Evolutionary conservation across 2,888 invertebrate species (phyloP).

Genomic region (Drepanosiphum platanoidis): DNA sequence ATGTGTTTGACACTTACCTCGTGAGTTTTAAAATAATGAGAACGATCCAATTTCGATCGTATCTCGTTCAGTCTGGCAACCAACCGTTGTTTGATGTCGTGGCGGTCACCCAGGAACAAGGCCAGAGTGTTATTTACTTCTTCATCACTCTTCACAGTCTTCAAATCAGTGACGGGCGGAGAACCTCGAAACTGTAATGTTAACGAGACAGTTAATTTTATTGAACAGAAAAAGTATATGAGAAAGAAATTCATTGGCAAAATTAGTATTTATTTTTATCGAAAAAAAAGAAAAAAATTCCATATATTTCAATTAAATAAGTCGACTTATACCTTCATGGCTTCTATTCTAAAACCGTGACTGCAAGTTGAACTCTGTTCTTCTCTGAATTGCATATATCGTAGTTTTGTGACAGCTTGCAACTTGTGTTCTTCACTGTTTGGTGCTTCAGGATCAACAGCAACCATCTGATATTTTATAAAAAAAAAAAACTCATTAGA

Average conservation of each 20-base stretch:
- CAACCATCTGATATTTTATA: conserved; percentile 76
- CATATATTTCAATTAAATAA: too few species aligned
- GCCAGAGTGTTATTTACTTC: conserved; percentile 80
- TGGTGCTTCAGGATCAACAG: conserved; percentile 87
- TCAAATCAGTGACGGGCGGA: conserved; percentile 86
- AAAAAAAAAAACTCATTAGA: not conserved
- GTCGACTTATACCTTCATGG: conserved; percentile 78
- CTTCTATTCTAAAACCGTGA: conserved; percentile 96
- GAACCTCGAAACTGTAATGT: conserved; percentile 75
- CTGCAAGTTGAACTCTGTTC: conserved; percentile 90
- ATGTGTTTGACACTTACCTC: conserved; percentile 72
- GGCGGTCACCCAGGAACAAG: conserved; percentile 76
- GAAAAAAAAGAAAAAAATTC: too few species aligned
- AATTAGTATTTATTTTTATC: not conserved
- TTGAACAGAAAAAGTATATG: conserved; percentile 13
- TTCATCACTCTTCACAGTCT: conserved; percentile 82
- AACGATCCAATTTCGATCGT: conserved; percentile 81
- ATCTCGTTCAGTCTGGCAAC: conserved; percentile 81
- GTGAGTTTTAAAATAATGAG: conserved; percentile 84
- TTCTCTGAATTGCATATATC: conserved; percentile 97
- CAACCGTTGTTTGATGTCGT: conserved; percentile 76
- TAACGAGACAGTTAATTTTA: conserved; percentile 49
- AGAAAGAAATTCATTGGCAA: not conserved
- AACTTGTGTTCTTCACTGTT: conserved; percentile 82
- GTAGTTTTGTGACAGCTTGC: conserved; percentile 90